Evolutionary conservation across 2,797 vertebrate species (phyloP), one percentile per base, ranked within the genome.

Genomic region (Sebastolobus altivelis): DNA sequence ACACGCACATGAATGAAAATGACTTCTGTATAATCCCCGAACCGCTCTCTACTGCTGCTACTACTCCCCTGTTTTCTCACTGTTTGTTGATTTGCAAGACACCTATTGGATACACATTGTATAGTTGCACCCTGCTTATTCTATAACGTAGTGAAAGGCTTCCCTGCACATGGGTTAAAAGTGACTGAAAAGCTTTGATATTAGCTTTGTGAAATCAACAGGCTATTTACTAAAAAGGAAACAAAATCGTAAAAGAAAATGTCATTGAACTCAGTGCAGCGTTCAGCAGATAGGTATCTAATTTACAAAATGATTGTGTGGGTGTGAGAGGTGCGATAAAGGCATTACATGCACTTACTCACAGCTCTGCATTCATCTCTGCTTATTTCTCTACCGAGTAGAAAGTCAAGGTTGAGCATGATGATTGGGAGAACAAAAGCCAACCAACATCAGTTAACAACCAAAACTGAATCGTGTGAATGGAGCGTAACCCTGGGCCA

Each of bases 401-500:
- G 40, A 55, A 77, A 74, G 79, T 68, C 68, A 81, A 75, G 59
- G 63, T 56, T 80, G 46, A 77, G 25, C 11, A 16, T 6, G 18
- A 46, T 38, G 18, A 65, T 60, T 49, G 59, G 12, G 58, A 74
- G 31, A 83, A 83, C 43, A 80, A 79, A 83, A 80, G 58, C 27
- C 65, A 63, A 77, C 63, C 62, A 55, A 37, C 65, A 72, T 71
- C 69, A 72, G 68, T 77, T 58, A 73, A 80, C 69, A 79, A 43
- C 73, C 40, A 61, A 73, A 84, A 79, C 35, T 60, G 79, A 85
- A 86, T 81, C 66, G 75, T 81, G 75, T 58, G 86, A 91, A 82
- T 38, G 33, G 62, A 83, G 87, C 37, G 25, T 82, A 81, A 87
- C 85, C 80, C 81, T 22, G 75, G 74, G 73, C 83, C 79, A 29